phyloP scores from a whole-genome alignment of 1,140 invertebrate species.

The Ganaspis sp. region DNA sequence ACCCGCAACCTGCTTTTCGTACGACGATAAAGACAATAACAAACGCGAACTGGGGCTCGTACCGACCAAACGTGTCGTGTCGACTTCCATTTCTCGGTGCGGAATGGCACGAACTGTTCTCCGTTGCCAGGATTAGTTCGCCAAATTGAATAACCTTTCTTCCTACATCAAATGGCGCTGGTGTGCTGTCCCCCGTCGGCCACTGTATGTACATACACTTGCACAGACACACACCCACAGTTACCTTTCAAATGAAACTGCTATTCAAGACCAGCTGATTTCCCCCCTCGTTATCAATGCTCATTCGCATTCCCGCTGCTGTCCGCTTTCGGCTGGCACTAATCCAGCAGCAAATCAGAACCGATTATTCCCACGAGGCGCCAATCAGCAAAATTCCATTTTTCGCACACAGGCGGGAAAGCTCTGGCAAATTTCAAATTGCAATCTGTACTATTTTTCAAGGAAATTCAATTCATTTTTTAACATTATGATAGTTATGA shows the following conservation, averaged over 20 bases:
- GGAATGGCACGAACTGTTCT: constrained; percentile 64
- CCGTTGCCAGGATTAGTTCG: constrained; percentile 56
- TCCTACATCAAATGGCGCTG: constrained; percentile 57
- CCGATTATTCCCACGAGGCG: constrained; percentile 18
- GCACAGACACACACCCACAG: constrained; percentile 38
- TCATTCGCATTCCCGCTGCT: too few species aligned
- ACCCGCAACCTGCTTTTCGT: constrained; percentile 16
- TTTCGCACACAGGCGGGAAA: too few species aligned
- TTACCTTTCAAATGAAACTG: not conserved
- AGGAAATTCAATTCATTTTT: too few species aligned
- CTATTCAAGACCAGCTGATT: too few species aligned
- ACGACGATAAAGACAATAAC: constrained; percentile 19
- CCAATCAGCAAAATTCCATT: not conserved
- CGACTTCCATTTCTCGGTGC: constrained; percentile 70
- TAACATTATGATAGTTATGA: too few species aligned
- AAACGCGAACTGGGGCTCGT: not conserved
- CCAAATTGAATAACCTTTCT: constrained; percentile 58
- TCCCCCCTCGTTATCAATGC: too few species aligned
- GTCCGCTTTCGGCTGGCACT: too few species aligned
- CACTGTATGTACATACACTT: not conserved
- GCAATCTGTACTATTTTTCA: not conserved
- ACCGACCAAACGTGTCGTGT: constrained; percentile 55
- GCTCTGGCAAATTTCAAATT: not conserved
- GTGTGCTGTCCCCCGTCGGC: constrained; percentile 28
- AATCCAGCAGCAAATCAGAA: constrained; percentile 48